A percentile compares a stretch with the other conserved stretches of the same genome.
Conservation (phyloP, 2,888 invertebrate species). For the Agelastica alni region DNA sequence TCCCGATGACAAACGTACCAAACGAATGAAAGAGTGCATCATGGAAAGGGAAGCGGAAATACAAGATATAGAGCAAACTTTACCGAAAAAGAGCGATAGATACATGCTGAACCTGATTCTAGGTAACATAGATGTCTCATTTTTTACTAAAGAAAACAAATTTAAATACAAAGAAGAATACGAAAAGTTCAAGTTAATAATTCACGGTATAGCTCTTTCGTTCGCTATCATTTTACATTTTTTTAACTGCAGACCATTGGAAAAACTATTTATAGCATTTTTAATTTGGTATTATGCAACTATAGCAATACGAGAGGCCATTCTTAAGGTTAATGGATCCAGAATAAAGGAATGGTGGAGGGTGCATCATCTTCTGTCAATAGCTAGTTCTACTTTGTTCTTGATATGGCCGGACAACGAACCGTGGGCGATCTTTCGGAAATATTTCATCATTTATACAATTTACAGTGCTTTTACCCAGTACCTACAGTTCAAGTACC, state of each 20-base stretch:
- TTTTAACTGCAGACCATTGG: conserved; percentile 68
- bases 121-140: conserved; percentile 94
- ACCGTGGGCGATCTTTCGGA: conserved; percentile 85
- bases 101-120: conserved; percentile 85
- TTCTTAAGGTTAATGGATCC: conserved; percentile 96
- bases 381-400: conserved; percentile 88
- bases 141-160: conserved; percentile 90
- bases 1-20: conserved; percentile 14
- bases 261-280: conserved; percentile 85
- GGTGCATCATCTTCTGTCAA: conserved; percentile 95
- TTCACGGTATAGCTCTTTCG: conserved; percentile 85
- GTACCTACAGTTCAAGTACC: conserved; percentile 67
- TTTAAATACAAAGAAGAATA: conserved; percentile 95
- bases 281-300: conserved; percentile 99
- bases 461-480: conserved; percentile 80
- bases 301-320: conserved; percentile 95
- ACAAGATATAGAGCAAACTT: conserved; percentile 84
- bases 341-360: conserved; percentile 98
- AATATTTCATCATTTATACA: conserved; percentile 91
- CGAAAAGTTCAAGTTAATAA: conserved; percentile 93
- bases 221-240: conserved; percentile 74
- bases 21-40: conserved; percentile 67
- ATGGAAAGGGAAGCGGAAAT: conserved; percentile 80
- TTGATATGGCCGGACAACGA: conserved; percentile 95
- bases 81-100: conserved; percentile 86